phyloP scores from a whole-genome alignment of 2,113 vertebrate genomes.

The Cavia aperea region DNA sequence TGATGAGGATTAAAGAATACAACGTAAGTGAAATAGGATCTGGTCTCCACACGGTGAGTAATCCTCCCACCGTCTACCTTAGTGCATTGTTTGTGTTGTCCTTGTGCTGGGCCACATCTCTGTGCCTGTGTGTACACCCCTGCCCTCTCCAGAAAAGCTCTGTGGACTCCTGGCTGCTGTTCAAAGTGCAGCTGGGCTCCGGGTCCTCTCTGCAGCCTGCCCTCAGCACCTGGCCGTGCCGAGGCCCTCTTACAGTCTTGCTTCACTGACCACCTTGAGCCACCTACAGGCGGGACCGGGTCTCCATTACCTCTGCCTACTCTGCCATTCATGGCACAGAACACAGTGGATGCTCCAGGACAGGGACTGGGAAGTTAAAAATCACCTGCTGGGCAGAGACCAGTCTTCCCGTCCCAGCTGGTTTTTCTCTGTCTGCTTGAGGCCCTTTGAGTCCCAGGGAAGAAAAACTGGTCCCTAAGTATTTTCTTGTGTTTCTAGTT shows the following conservation, averaged over 20 bases:
- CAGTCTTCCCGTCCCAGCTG: not conserved
- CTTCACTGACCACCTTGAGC: not conserved
- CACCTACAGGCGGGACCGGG: not conserved
- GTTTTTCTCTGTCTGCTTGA: not conserved
- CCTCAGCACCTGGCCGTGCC: not conserved
- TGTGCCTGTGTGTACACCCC: not conserved
- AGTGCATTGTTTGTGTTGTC: not conserved
- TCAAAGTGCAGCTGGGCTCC: not conserved
- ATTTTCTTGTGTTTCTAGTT: not conserved
- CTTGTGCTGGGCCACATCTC: not conserved
- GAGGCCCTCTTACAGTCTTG: fast-evolving
- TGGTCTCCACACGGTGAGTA: not conserved
- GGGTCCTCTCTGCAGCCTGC: not conserved
- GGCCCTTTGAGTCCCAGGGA: not conserved
- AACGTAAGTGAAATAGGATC: not conserved
- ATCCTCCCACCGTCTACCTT: not conserved
- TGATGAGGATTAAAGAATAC: not conserved
- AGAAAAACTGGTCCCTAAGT: not conserved
- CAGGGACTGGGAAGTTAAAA: not conserved
- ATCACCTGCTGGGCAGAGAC: not conserved
- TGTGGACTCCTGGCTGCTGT: not conserved
- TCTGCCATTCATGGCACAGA: not conserved
- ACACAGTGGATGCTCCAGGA: not conserved
- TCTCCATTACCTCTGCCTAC: not conserved
- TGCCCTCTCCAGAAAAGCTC: not conserved